Evolutionary conservation across 2,888 invertebrate genomes (phyloP).

Genomic region (Pocota personata): DNA sequence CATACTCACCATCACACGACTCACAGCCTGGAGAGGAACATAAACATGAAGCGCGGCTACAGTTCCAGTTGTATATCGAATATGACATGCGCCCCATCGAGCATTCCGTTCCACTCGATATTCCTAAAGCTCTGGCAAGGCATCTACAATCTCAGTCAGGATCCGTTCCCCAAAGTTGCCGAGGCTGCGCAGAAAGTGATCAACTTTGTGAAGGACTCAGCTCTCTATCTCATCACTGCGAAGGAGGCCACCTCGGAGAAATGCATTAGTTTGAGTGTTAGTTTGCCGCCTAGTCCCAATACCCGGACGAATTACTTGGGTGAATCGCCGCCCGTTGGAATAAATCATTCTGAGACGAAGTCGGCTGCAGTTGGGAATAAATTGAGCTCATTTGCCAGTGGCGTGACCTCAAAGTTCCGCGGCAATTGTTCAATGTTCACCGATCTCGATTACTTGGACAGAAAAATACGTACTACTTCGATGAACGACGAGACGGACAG

Average conservation of each 20-base stretch:
- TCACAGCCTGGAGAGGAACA: conserved; percentile 82
- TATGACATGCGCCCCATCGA: conserved; percentile 76
- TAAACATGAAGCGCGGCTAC: conserved; percentile 86
- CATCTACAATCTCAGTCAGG: conserved; percentile 89
- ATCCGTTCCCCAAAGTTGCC: conserved; percentile 94
- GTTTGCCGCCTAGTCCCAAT: conserved; percentile 86
- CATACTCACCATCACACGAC: conserved; percentile 77
- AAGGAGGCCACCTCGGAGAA: conserved; percentile 82
- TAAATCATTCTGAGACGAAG: conserved; percentile 55
- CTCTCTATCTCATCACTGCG: conserved; percentile 80
- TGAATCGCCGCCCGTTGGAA: conserved; percentile 76
- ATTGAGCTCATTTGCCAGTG: conserved; percentile 67
- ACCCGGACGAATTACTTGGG: conserved; percentile 83
- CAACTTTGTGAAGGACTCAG: conserved; percentile 89
- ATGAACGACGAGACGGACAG: conserved; percentile 81
- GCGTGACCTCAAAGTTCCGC: conserved; percentile 75
- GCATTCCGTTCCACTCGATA: conserved; percentile 85
- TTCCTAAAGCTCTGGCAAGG: conserved; percentile 96
- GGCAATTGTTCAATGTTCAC: conserved; percentile 74
- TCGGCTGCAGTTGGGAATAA: conserved; percentile 52
- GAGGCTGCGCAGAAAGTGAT: conserved; percentile 91
- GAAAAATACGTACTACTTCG: conserved; percentile 80
- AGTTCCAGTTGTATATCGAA: conserved; percentile 89
- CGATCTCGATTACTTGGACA: conserved; percentile 75
- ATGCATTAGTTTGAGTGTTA: conserved; percentile 82